phyloP scores from a whole-genome alignment of 2,113 vertebrate genomes.

The Podocnemis expansa region DNA sequence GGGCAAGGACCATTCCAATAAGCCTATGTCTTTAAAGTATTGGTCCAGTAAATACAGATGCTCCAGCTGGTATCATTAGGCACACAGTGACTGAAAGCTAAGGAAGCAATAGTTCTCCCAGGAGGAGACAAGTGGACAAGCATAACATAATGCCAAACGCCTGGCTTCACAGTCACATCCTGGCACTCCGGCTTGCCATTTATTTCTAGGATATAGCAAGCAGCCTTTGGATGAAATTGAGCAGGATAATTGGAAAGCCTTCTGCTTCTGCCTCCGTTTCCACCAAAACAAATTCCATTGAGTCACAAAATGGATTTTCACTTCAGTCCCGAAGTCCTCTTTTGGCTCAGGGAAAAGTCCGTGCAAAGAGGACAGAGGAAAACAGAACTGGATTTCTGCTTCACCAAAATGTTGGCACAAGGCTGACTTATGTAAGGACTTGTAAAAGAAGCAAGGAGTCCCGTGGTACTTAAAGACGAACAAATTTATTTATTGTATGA shows the following conservation, averaged over 20 bases:
- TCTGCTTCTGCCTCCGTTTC: not conserved
- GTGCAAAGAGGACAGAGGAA: not conserved
- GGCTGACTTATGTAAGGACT: rapidly evolving
- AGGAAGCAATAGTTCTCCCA: not conserved
- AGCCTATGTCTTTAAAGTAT: not conserved
- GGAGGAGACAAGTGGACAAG: not conserved
- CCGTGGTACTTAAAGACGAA: too few relatives aligned
- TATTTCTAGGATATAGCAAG: not conserved
- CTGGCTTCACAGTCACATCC: not conserved
- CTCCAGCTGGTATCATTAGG: not conserved
- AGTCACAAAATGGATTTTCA: not conserved
- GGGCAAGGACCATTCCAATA: not conserved
- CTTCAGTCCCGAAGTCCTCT: not conserved
- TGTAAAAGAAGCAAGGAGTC: too few relatives aligned
- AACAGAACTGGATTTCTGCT: not conserved
- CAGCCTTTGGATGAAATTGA: not conserved
- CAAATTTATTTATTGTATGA: too few relatives aligned
- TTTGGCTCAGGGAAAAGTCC: not conserved
- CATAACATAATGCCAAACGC: not conserved
- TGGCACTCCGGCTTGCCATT: not conserved
- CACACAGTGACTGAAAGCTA: not conserved
- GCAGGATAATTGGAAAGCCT: not conserved
- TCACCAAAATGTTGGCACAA: not conserved
- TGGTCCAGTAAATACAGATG: not conserved
- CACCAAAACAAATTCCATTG: not conserved